Percentiles rank a stretch among this genome's conserved stretches.
These are phyloP conservation scores for Tychaedon coryphoeus DNA, from an alignment of 2,113 vertebrate genomes.

Conservation along the genomic window DNA sequence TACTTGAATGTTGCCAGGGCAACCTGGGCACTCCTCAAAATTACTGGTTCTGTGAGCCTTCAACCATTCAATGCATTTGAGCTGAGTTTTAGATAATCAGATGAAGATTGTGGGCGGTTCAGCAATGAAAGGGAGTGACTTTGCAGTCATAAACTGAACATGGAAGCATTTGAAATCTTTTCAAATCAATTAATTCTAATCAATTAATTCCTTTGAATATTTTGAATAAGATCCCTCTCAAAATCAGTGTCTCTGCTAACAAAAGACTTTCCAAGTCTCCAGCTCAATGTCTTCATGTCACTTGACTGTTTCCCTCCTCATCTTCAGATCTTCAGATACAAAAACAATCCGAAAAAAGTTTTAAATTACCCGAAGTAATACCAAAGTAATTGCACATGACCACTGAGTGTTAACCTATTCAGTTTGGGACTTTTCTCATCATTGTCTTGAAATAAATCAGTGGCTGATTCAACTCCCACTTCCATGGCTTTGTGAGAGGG, in stretches of 20 bases:
- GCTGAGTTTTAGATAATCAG: not conserved
- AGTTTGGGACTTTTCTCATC: not conserved
- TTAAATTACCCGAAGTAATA: not conserved
- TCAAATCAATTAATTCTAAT: not conserved
- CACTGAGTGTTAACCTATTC: not conserved
- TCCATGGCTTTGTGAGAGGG: not conserved
- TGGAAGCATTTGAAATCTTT: not conserved
- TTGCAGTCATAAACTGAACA: fast-evolving
- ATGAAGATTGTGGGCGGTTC: not conserved
- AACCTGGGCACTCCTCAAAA: not conserved
- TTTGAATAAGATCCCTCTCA: not conserved
- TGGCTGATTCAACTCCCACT: not conserved
- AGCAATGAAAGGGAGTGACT: not conserved
- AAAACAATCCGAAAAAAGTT: not conserved
- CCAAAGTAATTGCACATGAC: not conserved
- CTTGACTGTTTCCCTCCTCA: not conserved
- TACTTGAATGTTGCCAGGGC: not conserved
- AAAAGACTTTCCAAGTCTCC: not conserved
- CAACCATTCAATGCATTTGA: not conserved
- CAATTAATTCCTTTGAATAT: not conserved
- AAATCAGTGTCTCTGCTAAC: not conserved
- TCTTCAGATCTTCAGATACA: not conserved
- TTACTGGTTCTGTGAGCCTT: not conserved
- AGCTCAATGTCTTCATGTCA: not conserved
- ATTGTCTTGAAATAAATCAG: not conserved